Evolutionary conservation across 2,113 vertebrate genomes (phyloP), one percentile per base, ranked within the genome.

Genomic region (Leucopsar rothschildi): DNA sequence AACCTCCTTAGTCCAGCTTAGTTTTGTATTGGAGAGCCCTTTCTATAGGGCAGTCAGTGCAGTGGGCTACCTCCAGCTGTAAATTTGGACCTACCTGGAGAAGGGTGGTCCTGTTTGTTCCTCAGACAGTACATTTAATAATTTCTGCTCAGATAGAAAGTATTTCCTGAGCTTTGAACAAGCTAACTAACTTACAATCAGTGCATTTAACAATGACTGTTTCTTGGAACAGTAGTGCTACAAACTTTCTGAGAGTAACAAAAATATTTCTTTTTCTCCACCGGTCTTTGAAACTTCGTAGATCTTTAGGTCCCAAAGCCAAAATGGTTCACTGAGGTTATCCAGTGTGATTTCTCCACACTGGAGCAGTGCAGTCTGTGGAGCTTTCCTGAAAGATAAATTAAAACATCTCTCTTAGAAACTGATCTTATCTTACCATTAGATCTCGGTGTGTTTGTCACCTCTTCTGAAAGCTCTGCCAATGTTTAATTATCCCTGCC

Each of bases 401-500:
- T 57, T 72, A n/a, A 92, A 96, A 66, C 39, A n/a, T 52, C 29
- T 77, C 24, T 82, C 42, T 79, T 69, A 77, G 79, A 81, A 80
- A 90, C 21, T 42, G 66, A 73, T 94, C 71, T 76, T 92, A 93
- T 96, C 90, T 88, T 81, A 83, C 80, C 29, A 42, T 88, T 73
- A 78, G 80, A 81, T 96, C 88, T 28, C 52, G 52, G 82, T 68
- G 50, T 88, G 55, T 92, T 90, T 93, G 88, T 97, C 95, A 86
- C 77, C 80, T 95, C 80, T 81, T 83, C 55, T 93, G 72, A 88
- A 83, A 75, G 60, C 80, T 90, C 72, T 93, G 83, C 82, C 72
- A 93, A 35, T 90, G 68, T 95, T 96, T 94, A 88, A 95, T 97
- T 95, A 92, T 83, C 89, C 86, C 81, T 56, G 69, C 81, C 9